Evolutionary conservation across 2,797 vertebrate species (phyloP), one percentile per base, ranked within the genome.

Genomic region (Coluber constrictor): DNA sequence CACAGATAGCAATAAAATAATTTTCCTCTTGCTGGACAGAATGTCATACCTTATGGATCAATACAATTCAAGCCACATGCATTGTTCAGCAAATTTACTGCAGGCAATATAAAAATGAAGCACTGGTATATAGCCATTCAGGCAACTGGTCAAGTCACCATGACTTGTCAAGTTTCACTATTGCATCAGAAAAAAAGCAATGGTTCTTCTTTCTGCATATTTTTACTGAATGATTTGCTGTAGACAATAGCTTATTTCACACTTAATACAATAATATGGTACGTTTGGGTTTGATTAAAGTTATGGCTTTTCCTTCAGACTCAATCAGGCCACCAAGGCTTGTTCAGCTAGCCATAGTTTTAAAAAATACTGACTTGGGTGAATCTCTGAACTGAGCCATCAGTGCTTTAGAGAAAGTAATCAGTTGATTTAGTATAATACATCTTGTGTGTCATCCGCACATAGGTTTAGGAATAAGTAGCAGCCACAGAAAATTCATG

Each of bases 41-140:
- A 93, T 57, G n/a, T 51, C 91, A 83, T 83, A 95, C 88, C 92
- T 96, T 95, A 25, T 79, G 55, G 56, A 95, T 93, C 91, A 95
- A 93, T 95, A 63, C 91, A 92, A 93, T 95, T 15, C 13, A 88
- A 56, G 83, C 89, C 92, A 55, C 59, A 20, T 95, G 90, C 60
- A 74, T 60, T 88, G 60, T 18, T 57, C 37, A 93, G 60, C 70
- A 91, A 54, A 56, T 9, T 20, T 2, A 91, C 90, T 37, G 61
- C 86, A 83, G 16, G 59, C 83, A 94, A 93, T n/a, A 66, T 94
- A 74, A 61, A 95, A 90, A 93, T 56, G 27, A 93, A 88, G 93
- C 37, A 9, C 9, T 54, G 51, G 1, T 54, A 6, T 9, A 15
- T 20, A 89, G 11, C 3, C 57, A 29, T 89, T 56, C 54, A 89